A percentile compares a stretch with the other conserved stretches of the same genome.
phyloP scores from a whole-genome alignment of 2,797 vertebrate genomes.

The Halcyon leucocephala region DNA sequence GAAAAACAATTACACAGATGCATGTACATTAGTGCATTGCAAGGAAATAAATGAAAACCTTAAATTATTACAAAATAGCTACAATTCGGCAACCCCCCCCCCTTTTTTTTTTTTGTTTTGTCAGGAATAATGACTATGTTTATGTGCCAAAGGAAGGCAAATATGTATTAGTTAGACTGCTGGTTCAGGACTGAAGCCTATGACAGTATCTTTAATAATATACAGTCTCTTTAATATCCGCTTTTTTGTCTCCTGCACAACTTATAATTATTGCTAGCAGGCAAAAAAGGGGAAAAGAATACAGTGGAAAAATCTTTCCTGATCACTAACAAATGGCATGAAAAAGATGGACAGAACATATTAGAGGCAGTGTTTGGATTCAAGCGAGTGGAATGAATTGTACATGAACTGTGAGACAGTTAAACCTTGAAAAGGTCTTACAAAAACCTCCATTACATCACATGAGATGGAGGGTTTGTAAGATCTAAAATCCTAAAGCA shows the following conservation, averaged over 20 bases:
- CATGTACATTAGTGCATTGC: conserved; percentile 17
- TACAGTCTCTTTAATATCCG: conserved; percentile 77
- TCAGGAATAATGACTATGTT: conserved; percentile 68
- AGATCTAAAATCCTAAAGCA: conserved; percentile 17
- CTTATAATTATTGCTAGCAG: conserved; percentile 76
- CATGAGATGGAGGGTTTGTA: background rate
- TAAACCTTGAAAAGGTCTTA: background rate
- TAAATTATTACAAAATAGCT: conserved; percentile 59
- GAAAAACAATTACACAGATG: conserved; percentile 58
- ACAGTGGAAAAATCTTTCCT: conserved; percentile 34
- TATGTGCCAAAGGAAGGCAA: conserved; percentile 68
- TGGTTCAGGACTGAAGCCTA: conserved; percentile 60
- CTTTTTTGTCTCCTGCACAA: conserved; percentile 67
- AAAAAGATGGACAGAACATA: conserved; percentile 54
- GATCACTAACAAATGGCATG: conserved; percentile 35
- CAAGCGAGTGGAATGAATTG: conserved; percentile 36
- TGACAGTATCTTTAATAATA: conserved; percentile 80
- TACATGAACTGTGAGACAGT: background rate
- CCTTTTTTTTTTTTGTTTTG: background rate
- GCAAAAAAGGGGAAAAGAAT: conserved; percentile 24
- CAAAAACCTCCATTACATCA: background rate
- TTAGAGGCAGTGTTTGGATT: conserved; percentile 33
- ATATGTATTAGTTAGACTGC: conserved; percentile 69
- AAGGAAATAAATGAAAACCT: conserved; percentile 55
- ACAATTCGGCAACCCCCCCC: background rate